A percentile compares a stretch with the other conserved stretches of the same genome.
phyloP scores from a whole-genome alignment of 2,888 invertebrate genomes.

The Phragmatobia fuliginosa region DNA sequence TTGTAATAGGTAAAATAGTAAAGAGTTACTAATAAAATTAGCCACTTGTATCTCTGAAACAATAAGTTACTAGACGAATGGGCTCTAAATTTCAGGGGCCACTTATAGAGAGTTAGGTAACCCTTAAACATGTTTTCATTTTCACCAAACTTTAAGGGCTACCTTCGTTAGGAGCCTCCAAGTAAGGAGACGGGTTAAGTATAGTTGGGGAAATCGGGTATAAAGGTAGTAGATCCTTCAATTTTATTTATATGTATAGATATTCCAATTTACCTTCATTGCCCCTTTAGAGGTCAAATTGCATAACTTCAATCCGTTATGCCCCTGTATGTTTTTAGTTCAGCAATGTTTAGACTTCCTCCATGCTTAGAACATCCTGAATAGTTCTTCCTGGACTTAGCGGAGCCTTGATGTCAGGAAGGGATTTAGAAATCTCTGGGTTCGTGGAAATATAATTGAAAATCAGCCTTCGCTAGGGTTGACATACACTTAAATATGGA shows the following conservation, averaged over 20 bases:
- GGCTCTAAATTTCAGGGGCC: no score
- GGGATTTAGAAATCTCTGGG: constrained; percentile 49
- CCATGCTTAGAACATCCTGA: constrained; percentile 24
- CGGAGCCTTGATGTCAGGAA: constrained; percentile 44
- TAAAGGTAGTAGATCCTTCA: no score
- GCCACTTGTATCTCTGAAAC: neutral
- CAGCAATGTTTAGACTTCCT: constrained; percentile 6
- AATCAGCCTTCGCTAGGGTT: constrained; percentile 45
- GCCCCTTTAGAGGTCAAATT: neutral
- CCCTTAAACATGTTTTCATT: no score
- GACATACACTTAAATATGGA: no score
- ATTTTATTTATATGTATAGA: no score
- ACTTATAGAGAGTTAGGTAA: no score
- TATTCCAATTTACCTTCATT: neutral
- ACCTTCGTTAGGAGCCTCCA: no score
- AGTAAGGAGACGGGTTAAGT: no score
- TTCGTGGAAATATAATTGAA: constrained; percentile 37
- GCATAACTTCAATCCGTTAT: neutral
- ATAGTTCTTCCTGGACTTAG: constrained; percentile 25
- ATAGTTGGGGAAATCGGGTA: no score
- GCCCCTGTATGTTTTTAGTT: neutral
- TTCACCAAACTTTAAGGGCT: no score
- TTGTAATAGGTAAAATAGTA: neutral
- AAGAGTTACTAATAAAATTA: neutral
- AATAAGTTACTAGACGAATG: no score